Evolutionary conservation across 35 echinoderm and acorn worm genomes (phyloP).

Genomic region (Antedon bifida): DNA sequence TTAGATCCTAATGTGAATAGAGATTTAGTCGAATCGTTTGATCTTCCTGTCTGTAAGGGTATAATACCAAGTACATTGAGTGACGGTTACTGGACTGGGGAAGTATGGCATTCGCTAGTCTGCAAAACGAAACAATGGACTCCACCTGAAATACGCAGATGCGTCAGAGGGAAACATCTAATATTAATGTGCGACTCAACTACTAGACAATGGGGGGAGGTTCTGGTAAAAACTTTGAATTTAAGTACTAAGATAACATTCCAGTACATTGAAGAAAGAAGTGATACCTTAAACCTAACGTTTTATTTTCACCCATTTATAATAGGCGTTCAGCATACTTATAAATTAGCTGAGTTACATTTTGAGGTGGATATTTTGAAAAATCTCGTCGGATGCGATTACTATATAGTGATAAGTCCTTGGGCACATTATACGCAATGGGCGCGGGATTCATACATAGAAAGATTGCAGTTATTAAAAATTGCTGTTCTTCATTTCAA

Average conservation of each 20-base stretch:
- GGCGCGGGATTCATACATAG: conserved; percentile 3
- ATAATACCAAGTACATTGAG: background rate
- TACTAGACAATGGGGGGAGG: conserved; percentile 1
- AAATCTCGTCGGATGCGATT: background rate
- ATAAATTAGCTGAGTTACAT: too few relatives aligned
- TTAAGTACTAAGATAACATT: too few relatives aligned
- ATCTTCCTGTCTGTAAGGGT: background rate
- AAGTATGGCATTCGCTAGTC: background rate
- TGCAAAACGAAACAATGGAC: background rate
- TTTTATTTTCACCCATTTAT: too few relatives aligned
- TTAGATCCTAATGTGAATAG: too few relatives aligned
- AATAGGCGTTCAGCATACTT: too few relatives aligned
- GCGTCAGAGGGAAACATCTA: conserved; percentile 2
- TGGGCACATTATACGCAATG: conserved; percentile 41
- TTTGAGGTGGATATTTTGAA: too few relatives aligned
- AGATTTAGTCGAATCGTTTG: background rate
- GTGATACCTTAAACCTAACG: too few relatives aligned
- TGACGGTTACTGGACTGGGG: background rate
- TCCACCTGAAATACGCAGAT: background rate
- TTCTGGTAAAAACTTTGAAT: too few relatives aligned
- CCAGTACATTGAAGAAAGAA: too few relatives aligned
- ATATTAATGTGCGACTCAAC: conserved; percentile 20
- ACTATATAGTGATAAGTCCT: conserved; percentile 21
- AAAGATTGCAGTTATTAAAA: background rate
- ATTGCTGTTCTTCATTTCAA: conserved; percentile 4